Base-by-base conservation (phyloP, 2,113 vertebrate genomes). In the Strigops habroptila region DNA sequence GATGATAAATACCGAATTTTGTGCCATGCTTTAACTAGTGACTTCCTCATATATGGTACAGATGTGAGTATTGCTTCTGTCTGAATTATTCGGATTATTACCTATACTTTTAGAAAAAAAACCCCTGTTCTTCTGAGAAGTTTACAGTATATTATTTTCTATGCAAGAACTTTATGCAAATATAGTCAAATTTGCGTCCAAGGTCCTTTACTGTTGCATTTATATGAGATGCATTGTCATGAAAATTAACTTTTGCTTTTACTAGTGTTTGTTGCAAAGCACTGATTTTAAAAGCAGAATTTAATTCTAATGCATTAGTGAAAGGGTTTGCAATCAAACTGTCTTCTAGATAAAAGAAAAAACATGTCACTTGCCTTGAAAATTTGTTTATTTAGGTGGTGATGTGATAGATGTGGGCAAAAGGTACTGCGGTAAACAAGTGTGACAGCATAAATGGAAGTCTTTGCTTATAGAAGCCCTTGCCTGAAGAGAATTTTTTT, bases 41-140 rank as follows among this genome's bases (percentile, higher is more conserved):
- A 99, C 86, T 99, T 99, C 97, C 99, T 99, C 70, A 98, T 99
- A 97, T 99, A 99, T n/a, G 98, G 99, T 91, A 99, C 99, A 44
- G 99, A 99, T 92, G 99, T 99, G 97, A 94, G 99, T 96, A 89
- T 63, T 71, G 35, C 27, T 62, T 68, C 43, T 82, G 17, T 77
- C 63, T 73, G 44, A 57, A 28, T 88, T 88, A 48, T 62, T 92
- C 83, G 33, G 3, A n/a, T 48, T 96, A 25, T 31, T 69, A 12
- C 25, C 74, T 5, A 37, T 75, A 46, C 14, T 78, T 79, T 43
- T 64, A 41, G 35, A 4, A 57, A 70, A 74, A 74, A 33, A n/a
- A 39, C n/a, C n/a, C n/a, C n/a, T 27, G 24, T 48, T 16, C 14
- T 27, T 78, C 64, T 76, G 14, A 63, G 31, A 53, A 71, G 25